Evolutionary conservation across 2,888 invertebrate species (phyloP), one percentile per base, ranked within the genome.

Genomic region (Tenthredo notha): DNA sequence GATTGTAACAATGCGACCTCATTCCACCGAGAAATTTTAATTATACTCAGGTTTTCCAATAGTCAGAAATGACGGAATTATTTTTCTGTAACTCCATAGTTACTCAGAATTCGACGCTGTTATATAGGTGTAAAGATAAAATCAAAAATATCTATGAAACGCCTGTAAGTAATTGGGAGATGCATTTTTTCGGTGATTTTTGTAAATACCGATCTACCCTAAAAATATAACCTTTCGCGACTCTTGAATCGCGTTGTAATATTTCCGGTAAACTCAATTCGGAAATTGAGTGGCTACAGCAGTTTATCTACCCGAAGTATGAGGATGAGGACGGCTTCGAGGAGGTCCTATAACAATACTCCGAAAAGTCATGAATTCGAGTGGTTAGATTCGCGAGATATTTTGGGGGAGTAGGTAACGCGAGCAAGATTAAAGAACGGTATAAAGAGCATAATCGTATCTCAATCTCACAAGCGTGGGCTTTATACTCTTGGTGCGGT

Each of bases 391-490:
- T 54, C 18, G 50, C 54, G 37, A 54, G 21, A 77, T 50, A 77
- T 77, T 77, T 33, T 5, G 47, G 29, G 21, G 21, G 25, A 21
- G 15, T 77, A 77, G 21, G 74, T 74, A 43, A 74, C 74, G n/a
- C 21, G 74, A 77, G 77, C 21, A 54, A 77, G 77, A 77, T 77
- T 50, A 54, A 77, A 77, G 50, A 33, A 33, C 54, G 50, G 54
- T 15, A 29, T 18, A 54, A 54, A 33, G 50, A 54, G 25, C 77
- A 54, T 29, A 77, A 18, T n/a, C 72, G 43, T 10, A 74, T 43
- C 72, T 74, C 10, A 37, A 74, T 74, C 72, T 43, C 33, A 54
- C 33, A 10, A 80, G 43, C 80, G 77, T 77, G 77, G 77, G 80
- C n/a, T 61, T 80, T 61, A 80, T 61, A 61, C 18, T 40, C n/a